phyloP scores from a whole-genome alignment of 2,797 vertebrate genomes.

The Clarias pachynema region DNA sequence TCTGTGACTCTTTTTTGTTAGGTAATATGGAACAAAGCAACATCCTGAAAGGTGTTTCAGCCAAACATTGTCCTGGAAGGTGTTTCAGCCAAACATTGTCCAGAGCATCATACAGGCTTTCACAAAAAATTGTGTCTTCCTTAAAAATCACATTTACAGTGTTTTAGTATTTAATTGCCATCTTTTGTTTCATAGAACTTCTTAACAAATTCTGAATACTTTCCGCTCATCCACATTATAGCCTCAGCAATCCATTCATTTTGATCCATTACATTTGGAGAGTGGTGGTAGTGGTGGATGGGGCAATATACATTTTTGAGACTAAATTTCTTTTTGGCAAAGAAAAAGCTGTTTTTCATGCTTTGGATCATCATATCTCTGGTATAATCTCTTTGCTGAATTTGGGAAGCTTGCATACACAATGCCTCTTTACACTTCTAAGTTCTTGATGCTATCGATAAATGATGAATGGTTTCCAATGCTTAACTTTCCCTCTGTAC shows the following conservation, averaged over 20 bases:
- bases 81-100: no score
- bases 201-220: background rate
- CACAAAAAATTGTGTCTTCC: background rate
- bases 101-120: no score
- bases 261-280: background rate
- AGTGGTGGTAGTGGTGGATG: background rate
- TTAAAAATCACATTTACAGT: no score
- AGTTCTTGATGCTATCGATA: background rate
- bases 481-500: background rate
- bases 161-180: background rate
- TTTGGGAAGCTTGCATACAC: background rate
- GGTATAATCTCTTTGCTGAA: background rate
- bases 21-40: no score
- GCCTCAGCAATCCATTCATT: background rate
- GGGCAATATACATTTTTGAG: background rate
- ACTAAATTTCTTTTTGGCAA: conserved; percentile 1
- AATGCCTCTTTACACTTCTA: background rate
- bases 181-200: background rate
- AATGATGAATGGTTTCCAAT: background rate
- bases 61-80: no score
- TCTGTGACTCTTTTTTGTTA: no score
- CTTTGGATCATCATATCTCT: background rate
- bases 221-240: background rate
- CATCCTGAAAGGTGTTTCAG: no score
- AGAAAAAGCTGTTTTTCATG: background rate